phyloP scores from a whole-genome alignment of 1,140 invertebrate genomes.

The Polyergus mexicanus region DNA sequence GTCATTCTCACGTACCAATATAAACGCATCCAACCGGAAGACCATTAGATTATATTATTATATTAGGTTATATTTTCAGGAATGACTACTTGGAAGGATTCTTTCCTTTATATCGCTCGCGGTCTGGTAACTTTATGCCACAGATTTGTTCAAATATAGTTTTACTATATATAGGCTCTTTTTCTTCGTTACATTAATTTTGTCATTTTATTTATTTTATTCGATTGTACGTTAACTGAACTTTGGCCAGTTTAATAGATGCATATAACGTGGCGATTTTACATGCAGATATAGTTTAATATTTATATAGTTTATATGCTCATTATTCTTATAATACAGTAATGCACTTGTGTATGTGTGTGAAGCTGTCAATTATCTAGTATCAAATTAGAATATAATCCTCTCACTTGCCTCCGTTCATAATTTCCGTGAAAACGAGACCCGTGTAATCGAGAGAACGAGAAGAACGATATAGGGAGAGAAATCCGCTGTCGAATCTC shows the following conservation, averaged over 20 bases:
- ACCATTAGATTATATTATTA: not conserved
- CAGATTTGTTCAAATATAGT: not conserved
- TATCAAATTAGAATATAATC: slow-evolving; percentile 40
- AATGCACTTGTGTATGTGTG: not conserved
- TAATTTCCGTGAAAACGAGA: slow-evolving; percentile 14
- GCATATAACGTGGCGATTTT: not conserved
- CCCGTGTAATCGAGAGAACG: not conserved
- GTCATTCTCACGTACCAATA: slow-evolving; percentile 24
- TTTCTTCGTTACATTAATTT: not conserved
- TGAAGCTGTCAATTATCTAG: slow-evolving; percentile 8
- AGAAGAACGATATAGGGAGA: not conserved
- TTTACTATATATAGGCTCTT: not conserved
- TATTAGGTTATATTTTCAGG: slow-evolving; percentile 10
- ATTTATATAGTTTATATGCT: not conserved
- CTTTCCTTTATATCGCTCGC: not conserved
- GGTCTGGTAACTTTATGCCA: slow-evolving; percentile 28
- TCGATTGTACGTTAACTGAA: not conserved
- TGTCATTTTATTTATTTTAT: not conserved
- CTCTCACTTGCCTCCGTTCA: not conserved
- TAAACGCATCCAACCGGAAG: slow-evolving; percentile 30
- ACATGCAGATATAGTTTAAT: not conserved
- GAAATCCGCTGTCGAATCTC: slow-evolving; percentile 31
- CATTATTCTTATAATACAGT: slow-evolving; percentile 2
- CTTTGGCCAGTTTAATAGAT: not conserved
- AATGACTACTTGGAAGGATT: slow-evolving; percentile 25